phyloP scores from a whole-genome alignment of 1,140 invertebrate genomes.

The Armadillidium nasatum region DNA sequence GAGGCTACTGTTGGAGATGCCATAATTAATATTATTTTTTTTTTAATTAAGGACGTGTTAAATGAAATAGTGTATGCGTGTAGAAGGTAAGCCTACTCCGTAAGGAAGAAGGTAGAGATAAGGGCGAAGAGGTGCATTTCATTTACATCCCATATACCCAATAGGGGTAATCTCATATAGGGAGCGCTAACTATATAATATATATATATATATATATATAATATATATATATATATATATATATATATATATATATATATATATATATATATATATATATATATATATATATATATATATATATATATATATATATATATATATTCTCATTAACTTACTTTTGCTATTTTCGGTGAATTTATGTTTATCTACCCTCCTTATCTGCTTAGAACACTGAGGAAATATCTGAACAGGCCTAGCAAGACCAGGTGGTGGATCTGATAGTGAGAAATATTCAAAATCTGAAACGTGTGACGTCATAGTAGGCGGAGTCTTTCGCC shows the following conservation, averaged over 20 bases:
- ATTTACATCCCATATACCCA: too few species aligned
- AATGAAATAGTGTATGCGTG: too few species aligned
- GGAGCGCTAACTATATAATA: too few species aligned
- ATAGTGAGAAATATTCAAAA: not conserved
- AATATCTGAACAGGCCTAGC: not conserved
- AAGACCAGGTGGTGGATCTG: not conserved
- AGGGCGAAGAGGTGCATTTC: too few species aligned
- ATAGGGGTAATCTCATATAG: too few species aligned
- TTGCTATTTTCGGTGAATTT: not conserved
- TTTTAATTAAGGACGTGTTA: too few species aligned
- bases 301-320: slow-evolving; percentile 15
- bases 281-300: not conserved
- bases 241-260: slow-evolving; percentile 8
- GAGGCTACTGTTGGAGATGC: too few species aligned
- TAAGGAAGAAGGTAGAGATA: too few species aligned
- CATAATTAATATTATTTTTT: too few species aligned
- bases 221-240: not conserved
- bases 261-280: slow-evolving; percentile 15
- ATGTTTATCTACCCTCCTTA: not conserved
- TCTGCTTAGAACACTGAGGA: not conserved
- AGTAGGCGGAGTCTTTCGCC: not conserved
- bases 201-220: too few species aligned
- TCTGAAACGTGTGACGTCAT: slow-evolving; percentile 8
- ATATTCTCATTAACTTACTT: not conserved
- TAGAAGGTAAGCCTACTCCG: too few species aligned